Evolutionary conservation across 2,888 invertebrate genomes (phyloP), one percentile per base, ranked within the genome.

Genomic region (Neuroscelio doddi): DNA sequence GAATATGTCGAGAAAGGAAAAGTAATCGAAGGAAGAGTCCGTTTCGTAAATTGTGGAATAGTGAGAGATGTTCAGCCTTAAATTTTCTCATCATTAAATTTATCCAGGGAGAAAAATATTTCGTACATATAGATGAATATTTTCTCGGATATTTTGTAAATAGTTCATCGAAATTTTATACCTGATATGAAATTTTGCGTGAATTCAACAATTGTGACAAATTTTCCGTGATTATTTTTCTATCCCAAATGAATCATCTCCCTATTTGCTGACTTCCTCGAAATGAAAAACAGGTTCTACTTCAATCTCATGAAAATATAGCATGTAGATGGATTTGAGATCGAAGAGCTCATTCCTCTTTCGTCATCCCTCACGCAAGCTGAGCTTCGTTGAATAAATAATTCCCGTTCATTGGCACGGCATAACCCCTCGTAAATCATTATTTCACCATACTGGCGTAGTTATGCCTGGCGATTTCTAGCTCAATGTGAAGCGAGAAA

Each of bases 381-480:
- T 10, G 51, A 46, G 50, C 42, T 47, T 39, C 45, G 55, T 41
- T 38, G 61, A 61, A 64, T 67, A 59, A 67, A 67, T 67, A 67
- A 67, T 67, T 67, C 56, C 12, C 52, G 58, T 56, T 64, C 67
- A 64, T 64, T 52, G 67, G 36, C 45, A 26, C 49, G 32, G 52
- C 55, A 39, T 67, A 56, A 67, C 58, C 52, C 62, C 67, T 64
- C 64, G 55, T 67, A 67, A 67, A 59, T 67, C 67, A 67, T 67
- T 67, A 67, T 64, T 56, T 64, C 49, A 59, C 64, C 49, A 50
- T 55, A 51, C 49, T 49, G 27, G 47, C 32, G 55, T 45, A 52
- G 63, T 55, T 59, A 59, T 58, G 39, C 47, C 26, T 16, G 58
- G 21, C 63, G 52, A 56, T 55, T 56, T 52, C 59, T 38, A 47